phyloP scores from a whole-genome alignment of 2,888 invertebrate genomes.

The Anagyrus pseudococci region DNA sequence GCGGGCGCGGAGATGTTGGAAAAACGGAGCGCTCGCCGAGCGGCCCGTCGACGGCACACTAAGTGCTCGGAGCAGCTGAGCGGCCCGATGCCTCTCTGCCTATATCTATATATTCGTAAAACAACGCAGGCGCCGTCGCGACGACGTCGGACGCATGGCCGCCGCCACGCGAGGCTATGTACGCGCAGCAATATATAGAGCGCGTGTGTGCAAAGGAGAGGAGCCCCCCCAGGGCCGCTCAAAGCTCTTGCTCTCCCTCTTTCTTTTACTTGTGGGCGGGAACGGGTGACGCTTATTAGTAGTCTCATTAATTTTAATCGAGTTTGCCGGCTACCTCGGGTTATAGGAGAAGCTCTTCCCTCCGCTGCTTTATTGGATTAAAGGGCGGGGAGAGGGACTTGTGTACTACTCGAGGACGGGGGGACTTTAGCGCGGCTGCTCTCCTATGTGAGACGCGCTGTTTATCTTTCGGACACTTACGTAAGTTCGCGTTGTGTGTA shows the following conservation, averaged over 20 bases:
- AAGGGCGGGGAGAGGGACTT: not conserved
- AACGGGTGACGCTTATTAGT: not conserved
- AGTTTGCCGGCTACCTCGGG: conserved; percentile 16
- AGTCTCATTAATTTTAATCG: conserved; percentile 33
- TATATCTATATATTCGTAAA: conserved; percentile 27
- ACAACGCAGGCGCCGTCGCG: conserved; percentile 13
- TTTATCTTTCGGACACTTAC: too few species aligned
- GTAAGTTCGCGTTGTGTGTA: too few species aligned
- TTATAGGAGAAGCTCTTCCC: conserved; percentile 14
- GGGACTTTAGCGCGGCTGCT: too few species aligned
- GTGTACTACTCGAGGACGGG: too few species aligned
- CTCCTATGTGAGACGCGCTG: too few species aligned
- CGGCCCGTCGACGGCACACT: conserved; percentile 31
- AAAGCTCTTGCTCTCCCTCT: too few species aligned
- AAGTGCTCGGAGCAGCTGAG: conserved; percentile 1
- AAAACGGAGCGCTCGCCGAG: conserved; percentile 10
- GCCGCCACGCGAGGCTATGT: conserved; percentile 13
- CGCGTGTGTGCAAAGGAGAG: not conserved
- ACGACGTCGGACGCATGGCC: conserved; percentile 33
- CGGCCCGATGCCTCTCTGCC: too few species aligned
- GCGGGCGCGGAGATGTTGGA: too few species aligned
- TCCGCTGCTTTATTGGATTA: conserved; percentile 2
- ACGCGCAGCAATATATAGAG: not conserved
- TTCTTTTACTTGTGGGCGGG: too few species aligned
- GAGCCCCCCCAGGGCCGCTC: not conserved